Percentiles rank a stretch among this genome's conserved stretches.
Evolutionary conservation across 2,888 invertebrate genomes (phyloP).

Genomic region (Plebejus melissa): DNA sequence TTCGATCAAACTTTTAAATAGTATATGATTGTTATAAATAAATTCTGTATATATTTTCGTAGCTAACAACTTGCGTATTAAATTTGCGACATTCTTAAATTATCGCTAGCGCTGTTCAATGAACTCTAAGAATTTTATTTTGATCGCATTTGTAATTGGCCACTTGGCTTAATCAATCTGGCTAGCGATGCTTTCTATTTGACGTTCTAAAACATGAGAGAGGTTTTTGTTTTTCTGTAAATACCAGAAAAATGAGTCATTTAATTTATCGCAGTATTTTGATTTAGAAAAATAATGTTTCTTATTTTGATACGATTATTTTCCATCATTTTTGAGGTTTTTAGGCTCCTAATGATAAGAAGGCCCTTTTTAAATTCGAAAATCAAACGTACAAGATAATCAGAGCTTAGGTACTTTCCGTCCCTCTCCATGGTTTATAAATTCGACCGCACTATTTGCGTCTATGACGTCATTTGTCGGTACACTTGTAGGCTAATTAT

Average conservation of each 20-base stretch:
- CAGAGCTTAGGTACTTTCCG: not conserved
- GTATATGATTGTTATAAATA: conserved; percentile 10
- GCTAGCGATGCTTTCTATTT: not conserved
- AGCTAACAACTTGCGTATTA: conserved; percentile 1
- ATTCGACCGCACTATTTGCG: not conserved
- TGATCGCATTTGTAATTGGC: not conserved
- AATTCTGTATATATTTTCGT: not conserved
- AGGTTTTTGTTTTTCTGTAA: conserved; percentile 1
- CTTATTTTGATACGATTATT: not conserved
- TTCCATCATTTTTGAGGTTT: not conserved
- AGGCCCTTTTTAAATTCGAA: not conserved
- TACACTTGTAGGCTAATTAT: conserved; percentile 8
- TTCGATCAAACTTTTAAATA: not conserved
- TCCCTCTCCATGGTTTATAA: not conserved
- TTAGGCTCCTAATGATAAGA: not conserved
- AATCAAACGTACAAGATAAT: no score
- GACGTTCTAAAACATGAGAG: not conserved
- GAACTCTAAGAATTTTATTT: conserved; percentile 7
- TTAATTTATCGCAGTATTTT: not conserved
- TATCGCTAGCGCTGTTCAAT: not conserved
- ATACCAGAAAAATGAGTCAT: not conserved
- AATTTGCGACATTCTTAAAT: conserved; percentile 15
- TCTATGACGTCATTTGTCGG: not conserved
- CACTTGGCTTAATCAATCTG: conserved; percentile 5
- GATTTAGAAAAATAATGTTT: not conserved